A percentile compares a stretch with the other conserved stretches of the same genome.
Conservation (phyloP, 2,113 vertebrate genomes). For the Nipponia nippon region DNA sequence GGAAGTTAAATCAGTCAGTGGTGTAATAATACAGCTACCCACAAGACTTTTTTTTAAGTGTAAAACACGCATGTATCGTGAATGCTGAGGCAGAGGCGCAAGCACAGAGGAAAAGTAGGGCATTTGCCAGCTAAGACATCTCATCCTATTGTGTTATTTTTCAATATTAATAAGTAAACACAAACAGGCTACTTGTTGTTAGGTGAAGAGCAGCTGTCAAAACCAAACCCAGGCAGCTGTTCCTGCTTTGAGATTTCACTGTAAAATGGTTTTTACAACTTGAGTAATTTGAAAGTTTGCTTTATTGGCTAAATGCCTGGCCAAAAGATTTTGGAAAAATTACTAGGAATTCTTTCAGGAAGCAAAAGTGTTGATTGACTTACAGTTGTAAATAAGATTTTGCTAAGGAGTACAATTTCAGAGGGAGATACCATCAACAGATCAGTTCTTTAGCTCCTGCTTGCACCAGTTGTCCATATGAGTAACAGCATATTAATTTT, state of each 20-base stretch:
- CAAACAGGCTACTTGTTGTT: not conserved
- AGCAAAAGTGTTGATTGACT: not conserved
- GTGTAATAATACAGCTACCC: not conserved
- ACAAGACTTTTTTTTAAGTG: not conserved
- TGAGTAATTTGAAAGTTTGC: not conserved
- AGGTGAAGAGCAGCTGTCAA: slow-evolving; percentile 19
- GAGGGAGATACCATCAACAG: not conserved
- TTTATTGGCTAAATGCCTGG: not conserved
- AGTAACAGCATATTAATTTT: not conserved
- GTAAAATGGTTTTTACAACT: not conserved
- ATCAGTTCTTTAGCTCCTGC: not conserved
- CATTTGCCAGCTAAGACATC: not conserved
- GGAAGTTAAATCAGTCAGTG: not conserved
- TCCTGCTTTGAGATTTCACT: not conserved
- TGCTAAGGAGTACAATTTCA: not conserved
- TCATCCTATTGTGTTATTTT: slow-evolving; percentile 10
- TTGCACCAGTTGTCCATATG: not conserved
- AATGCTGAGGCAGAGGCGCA: not conserved
- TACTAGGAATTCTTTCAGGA: not conserved
- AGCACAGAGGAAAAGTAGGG: not conserved
- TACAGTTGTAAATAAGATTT: not conserved
- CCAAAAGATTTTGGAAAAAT: not conserved
- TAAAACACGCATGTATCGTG: not conserved
- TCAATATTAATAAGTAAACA: slow-evolving; percentile 39
- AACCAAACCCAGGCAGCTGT: not conserved